phyloP scores from a whole-genome alignment of 2,888 invertebrate genomes.

The Leucozona laternaria region DNA sequence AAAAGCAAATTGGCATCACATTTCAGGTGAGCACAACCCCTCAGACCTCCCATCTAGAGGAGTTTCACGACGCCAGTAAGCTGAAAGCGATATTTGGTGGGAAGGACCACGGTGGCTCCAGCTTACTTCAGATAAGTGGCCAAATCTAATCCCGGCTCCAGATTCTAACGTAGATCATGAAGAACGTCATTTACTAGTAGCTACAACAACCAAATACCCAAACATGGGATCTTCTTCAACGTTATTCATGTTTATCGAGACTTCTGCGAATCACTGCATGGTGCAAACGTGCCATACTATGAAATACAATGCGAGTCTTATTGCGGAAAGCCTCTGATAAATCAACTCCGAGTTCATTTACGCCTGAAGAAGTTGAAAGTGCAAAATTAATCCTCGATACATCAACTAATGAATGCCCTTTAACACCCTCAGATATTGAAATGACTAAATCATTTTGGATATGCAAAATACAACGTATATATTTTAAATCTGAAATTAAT shows the following conservation, averaged over 20 bases:
- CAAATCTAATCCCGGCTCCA: background rate
- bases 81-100: constrained; percentile 31
- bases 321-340: background rate
- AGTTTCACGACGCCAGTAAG: constrained; percentile 14
- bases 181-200: constrained; percentile 29
- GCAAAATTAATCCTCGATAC: background rate
- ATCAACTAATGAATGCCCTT: background rate
- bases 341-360: background rate
- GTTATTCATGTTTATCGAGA: constrained; percentile 10
- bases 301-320: background rate
- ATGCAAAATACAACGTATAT: too few species aligned
- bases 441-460: too few species aligned
- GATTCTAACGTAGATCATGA: background rate
- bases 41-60: constrained; percentile 32
- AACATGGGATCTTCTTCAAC: constrained; percentile 32
- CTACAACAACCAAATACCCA: background rate
- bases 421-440: background rate
- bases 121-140: background rate
- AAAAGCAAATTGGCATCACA: constrained; percentile 38
- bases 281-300: background rate
- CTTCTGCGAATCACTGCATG: constrained; percentile 34
- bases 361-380: background rate
- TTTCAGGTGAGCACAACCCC: constrained; percentile 6
- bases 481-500: too few species aligned
- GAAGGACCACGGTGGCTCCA: constrained; percentile 25